A percentile compares a stretch with the other conserved stretches of the same genome.
Conservation (phyloP, 1,140 invertebrate genomes). For the Sipha flava region DNA sequence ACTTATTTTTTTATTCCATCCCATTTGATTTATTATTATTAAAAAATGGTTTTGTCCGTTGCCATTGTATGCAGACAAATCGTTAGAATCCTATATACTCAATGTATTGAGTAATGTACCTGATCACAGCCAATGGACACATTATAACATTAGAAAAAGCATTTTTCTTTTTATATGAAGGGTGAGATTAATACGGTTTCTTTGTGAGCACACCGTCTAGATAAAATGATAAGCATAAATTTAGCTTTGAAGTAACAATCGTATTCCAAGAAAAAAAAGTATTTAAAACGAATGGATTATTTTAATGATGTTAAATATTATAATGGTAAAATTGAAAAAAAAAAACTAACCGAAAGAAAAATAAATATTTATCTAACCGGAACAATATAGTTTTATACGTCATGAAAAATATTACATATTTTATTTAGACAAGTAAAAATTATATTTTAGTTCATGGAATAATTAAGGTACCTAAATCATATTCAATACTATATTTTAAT, state of each 20-base stretch:
- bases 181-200: background rate
- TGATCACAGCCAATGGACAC: background rate
- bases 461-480: no score
- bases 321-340: background rate
- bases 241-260: background rate
- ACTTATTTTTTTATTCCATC: background rate
- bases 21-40: background rate
- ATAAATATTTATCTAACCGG: background rate
- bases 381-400: background rate
- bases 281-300: background rate
- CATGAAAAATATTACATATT: background rate
- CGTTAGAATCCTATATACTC: background rate
- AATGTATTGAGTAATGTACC: background rate
- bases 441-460: background rate
- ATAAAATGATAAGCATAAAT: background rate
- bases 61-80: background rate
- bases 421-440: background rate
- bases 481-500: no score
- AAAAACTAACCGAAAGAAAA: background rate
- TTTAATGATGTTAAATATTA: background rate
- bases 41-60: background rate
- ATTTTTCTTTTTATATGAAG: background rate
- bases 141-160: background rate
- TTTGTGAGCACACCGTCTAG: background rate
- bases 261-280: background rate